Percentiles rank a stretch among this genome's conserved stretches.
Evolutionary conservation across 2,113 vertebrate genomes (phyloP).

Genomic region (Cheirogaleus medius): DNA sequence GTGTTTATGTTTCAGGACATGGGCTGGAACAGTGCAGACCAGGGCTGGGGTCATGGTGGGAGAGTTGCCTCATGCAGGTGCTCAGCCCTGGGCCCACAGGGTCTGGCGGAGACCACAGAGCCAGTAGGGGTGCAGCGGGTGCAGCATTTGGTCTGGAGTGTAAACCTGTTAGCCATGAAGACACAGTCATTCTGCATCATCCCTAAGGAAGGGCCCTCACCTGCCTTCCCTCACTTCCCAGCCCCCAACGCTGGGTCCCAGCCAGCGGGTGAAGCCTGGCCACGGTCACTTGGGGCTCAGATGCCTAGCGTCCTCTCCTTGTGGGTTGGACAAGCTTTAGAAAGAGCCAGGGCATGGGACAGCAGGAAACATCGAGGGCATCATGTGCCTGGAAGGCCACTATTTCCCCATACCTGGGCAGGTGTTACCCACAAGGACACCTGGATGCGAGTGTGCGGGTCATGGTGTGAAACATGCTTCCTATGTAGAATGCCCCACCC

Average conservation of each 20-base stretch:
- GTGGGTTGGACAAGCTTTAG: fast-evolving
- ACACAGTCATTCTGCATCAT: no score
- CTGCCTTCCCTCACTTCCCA: background rate
- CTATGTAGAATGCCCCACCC: background rate
- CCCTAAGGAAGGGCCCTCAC: background rate
- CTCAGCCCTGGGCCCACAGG: no score
- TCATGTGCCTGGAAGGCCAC: background rate
- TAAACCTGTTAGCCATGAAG: background rate
- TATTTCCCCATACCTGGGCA: fast-evolving
- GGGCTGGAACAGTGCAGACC: background rate
- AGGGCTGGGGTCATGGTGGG: background rate
- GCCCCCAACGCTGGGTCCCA: background rate
- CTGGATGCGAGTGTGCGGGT: background rate
- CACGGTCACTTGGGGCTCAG: background rate
- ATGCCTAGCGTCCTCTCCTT: fast-evolving
- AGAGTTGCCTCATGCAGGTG: background rate
- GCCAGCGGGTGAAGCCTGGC: background rate
- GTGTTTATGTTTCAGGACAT: background rate
- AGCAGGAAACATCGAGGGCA: background rate
- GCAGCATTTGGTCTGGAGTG: background rate
- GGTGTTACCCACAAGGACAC: background rate
- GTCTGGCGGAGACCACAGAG: background rate
- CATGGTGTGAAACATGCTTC: background rate
- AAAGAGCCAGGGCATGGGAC: background rate
- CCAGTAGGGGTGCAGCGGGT: background rate